Percentiles rank a stretch among this genome's conserved stretches.
These are phyloP conservation scores for Argynnis bischoffii DNA, from an alignment of 2,888 invertebrate genomes.

Conservation along the genomic window DNA sequence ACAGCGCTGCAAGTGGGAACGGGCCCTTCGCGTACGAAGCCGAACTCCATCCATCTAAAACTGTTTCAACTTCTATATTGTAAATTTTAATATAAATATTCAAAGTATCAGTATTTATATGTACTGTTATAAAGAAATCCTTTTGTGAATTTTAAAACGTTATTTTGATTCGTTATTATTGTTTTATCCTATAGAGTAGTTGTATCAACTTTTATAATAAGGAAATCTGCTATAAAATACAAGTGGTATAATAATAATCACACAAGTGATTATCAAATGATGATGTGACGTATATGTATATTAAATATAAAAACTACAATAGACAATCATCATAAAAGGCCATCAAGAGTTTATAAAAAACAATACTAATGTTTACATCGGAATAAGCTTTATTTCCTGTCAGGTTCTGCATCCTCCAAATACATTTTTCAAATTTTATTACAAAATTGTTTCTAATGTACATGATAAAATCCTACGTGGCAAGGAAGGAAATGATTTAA, in stretches of 20 bases:
- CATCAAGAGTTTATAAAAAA: conserved; percentile 8
- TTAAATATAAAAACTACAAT: conserved; percentile 13
- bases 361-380: background rate
- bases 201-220: background rate
- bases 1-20: conserved; percentile 13
- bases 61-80: background rate
- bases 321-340: conserved; percentile 6
- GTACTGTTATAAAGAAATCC: too few relatives aligned
- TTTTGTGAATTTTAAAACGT: background rate
- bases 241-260: background rate
- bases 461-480: background rate
- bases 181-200: background rate
- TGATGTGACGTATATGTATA: conserved; percentile 4
- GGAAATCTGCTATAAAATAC: too few relatives aligned
- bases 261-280: background rate
- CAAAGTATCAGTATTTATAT: too few relatives aligned
- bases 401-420: conserved; percentile 6
- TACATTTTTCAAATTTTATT: background rate
- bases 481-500: too few relatives aligned
- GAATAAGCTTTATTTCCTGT: conserved; percentile 7
- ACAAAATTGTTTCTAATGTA: background rate
- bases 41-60: conserved; percentile 3
- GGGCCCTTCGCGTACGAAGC: conserved; percentile 3
- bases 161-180: background rate
- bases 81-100: background rate